Percentiles rank a stretch among this genome's conserved stretches.
phyloP scores from a whole-genome alignment of 2,113 vertebrate genomes.

The Notothenia rossii region DNA sequence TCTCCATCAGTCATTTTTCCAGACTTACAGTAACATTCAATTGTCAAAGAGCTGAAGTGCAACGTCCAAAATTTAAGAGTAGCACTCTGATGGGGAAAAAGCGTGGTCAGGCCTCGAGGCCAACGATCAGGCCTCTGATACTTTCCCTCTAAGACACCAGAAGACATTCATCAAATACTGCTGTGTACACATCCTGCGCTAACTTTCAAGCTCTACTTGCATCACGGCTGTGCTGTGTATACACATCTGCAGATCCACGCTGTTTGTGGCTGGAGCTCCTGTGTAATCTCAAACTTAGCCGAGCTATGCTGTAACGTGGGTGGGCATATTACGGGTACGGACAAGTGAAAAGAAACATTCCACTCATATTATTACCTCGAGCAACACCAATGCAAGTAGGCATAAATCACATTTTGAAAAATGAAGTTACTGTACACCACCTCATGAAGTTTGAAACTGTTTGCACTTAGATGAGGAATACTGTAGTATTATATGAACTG shows the following conservation, averaged over 20 bases:
- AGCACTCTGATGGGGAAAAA: conserved; percentile 7
- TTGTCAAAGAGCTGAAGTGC: conserved; percentile 2
- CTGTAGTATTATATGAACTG: background rate
- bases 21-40: conserved; percentile 1
- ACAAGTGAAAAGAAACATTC: conserved; percentile 29
- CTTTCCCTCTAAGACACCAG: conserved; percentile 52
- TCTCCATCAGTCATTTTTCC: conserved; percentile 8
- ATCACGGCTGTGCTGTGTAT: conserved; percentile 61
- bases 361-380: conserved; percentile 1
- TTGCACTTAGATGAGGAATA: background rate
- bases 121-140: conserved; percentile 41
- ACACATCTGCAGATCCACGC: conserved; percentile 72
- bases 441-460: background rate
- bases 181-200: conserved; percentile 73
- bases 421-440: background rate
- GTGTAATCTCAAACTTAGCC: conserved; percentile 60
- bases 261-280: conserved; percentile 68
- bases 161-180: conserved; percentile 69
- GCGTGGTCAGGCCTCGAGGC: conserved; percentile 38
- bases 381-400: background rate
- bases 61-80: conserved; percentile 9
- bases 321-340: conserved; percentile 44
- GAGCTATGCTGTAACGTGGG: conserved; percentile 49
- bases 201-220: conserved; percentile 66
- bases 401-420: background rate